Evolutionary conservation across 2,888 invertebrate genomes (phyloP).

Genomic region (Parasteatoda lunata): DNA sequence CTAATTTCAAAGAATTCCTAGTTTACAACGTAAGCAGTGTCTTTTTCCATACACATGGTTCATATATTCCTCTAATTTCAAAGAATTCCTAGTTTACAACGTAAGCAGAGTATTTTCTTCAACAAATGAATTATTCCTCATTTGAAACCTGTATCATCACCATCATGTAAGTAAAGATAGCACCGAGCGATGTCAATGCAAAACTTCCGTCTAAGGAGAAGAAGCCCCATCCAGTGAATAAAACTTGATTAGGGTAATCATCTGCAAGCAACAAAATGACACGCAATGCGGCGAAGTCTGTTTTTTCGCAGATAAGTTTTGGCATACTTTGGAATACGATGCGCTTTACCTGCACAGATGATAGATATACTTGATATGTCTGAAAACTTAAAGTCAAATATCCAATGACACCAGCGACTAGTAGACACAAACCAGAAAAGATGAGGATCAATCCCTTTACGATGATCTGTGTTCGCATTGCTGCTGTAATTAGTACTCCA

Average conservation of each 20-base stretch:
- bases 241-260: constrained; percentile 19
- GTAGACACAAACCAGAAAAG: neutral
- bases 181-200: constrained; percentile 39
- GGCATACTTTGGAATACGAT: constrained; percentile 10
- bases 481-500: constrained; percentile 17
- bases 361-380: constrained; percentile 18
- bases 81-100: too few species aligned
- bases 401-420: constrained; percentile 13
- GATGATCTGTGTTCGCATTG: neutral
- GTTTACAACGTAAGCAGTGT: too few species aligned
- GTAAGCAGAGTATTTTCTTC: too few species aligned
- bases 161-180: constrained; percentile 43
- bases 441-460: neutral
- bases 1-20: too few species aligned
- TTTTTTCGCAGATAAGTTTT: neutral
- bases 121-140: neutral
- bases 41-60: too few species aligned
- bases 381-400: constrained; percentile 21
- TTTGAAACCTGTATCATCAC: constrained; percentile 25
- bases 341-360: constrained; percentile 22
- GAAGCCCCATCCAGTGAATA: constrained; percentile 45
- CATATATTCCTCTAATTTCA: too few species aligned
- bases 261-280: constrained; percentile 28
- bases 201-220: constrained; percentile 39
- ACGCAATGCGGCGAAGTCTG: neutral